These are phyloP conservation scores for Xiphophorus couchianus DNA, from an alignment of 2,113 vertebrate genomes.

Conservation along the genomic window DNA sequence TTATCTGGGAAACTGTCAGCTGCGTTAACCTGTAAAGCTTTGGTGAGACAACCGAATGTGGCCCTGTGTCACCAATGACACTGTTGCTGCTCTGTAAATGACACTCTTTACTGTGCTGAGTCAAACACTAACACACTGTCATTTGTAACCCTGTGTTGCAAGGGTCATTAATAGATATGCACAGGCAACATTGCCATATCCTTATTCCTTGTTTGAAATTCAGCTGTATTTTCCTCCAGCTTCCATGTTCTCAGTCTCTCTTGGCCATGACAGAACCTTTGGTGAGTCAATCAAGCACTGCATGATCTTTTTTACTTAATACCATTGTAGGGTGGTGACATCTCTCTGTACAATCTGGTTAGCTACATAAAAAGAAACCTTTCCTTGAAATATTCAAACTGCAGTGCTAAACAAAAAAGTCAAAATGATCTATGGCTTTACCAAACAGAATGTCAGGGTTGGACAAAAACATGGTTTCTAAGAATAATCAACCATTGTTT, in stretches of 20 bases:
- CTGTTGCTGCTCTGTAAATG: conserved; percentile 50
- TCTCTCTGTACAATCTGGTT: conserved; percentile 30
- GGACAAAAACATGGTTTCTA: conserved; percentile 76
- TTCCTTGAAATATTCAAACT: conserved; percentile 69
- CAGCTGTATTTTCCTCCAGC: background rate
- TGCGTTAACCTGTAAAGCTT: conserved; percentile 73
- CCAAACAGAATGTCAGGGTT: conserved; percentile 69
- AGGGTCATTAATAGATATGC: conserved; percentile 22
- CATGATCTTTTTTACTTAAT: conserved; percentile 17
- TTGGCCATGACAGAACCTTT: background rate
- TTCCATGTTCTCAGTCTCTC: background rate
- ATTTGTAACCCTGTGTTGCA: conserved; percentile 27
- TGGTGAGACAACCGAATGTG: conserved; percentile 72
- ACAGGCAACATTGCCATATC: background rate
- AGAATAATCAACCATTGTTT: conserved; percentile 80
- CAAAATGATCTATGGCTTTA: conserved; percentile 83
- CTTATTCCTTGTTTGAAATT: background rate
- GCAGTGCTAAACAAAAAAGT: conserved; percentile 78
- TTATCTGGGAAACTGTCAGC: conserved; percentile 79
- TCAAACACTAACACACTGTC: conserved; percentile 56
- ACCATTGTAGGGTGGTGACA: conserved; percentile 36
- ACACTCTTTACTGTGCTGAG: conserved; percentile 55
- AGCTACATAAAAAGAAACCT: conserved; percentile 58
- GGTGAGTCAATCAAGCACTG: conserved; percentile 19
- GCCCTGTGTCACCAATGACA: conserved; percentile 72